These are phyloP conservation scores for Cantharis rufa DNA, from an alignment of 2,888 invertebrate species.

Conservation along the genomic window DNA sequence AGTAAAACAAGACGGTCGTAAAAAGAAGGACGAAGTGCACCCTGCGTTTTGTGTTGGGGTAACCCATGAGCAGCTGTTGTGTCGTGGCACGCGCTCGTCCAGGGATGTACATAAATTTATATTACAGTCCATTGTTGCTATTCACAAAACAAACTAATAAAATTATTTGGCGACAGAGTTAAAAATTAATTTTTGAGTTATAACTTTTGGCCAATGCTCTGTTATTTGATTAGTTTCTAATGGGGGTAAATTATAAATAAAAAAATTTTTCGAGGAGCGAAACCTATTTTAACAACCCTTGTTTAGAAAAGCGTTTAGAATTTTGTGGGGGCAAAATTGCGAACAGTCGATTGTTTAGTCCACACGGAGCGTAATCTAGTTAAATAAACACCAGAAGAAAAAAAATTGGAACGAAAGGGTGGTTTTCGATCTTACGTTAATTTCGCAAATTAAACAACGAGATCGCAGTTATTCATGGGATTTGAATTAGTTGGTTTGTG, in stretches of 20 bases:
- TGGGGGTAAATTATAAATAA: neutral
- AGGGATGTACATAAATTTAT: neutral
- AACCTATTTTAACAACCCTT: neutral
- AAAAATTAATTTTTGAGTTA: neutral
- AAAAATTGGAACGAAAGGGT: neutral
- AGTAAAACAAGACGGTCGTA: neutral
- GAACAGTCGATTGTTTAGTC: neutral
- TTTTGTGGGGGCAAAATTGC: neutral
- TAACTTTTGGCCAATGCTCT: neutral
- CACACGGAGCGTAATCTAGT: neutral
- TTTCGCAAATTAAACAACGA: neutral
- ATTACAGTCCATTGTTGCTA: neutral
- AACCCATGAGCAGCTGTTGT: neutral
- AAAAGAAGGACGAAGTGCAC: neutral
- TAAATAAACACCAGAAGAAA: neutral
- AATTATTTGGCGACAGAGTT: neutral
- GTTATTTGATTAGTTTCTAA: neutral
- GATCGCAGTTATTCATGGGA: neutral
- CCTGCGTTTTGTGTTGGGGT: neutral
- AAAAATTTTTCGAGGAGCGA: neutral
- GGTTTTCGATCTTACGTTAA: neutral
- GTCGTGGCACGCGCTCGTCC: neutral
- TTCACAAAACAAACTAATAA: neutral
- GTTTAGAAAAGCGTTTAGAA: neutral
- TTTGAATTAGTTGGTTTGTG: neutral